Conservation (phyloP, 2,113 vertebrate genomes). For the Gobiocypris rarus region DNA sequence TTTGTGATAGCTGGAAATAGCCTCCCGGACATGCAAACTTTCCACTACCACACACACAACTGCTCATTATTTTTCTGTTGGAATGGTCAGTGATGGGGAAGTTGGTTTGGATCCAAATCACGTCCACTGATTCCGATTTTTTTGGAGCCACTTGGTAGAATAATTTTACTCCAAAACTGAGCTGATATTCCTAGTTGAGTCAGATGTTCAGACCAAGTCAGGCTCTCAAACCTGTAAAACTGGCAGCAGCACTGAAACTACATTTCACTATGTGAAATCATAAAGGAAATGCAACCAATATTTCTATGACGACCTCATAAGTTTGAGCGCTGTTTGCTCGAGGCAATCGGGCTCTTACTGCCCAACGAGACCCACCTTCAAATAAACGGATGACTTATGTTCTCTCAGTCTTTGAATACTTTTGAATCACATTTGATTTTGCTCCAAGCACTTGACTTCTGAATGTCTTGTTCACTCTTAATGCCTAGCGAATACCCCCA, state of each 20-base stretch:
- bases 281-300: constrained; percentile 4
- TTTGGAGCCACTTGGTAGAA: background rate
- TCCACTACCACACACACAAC: background rate
- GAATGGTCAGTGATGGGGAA: constrained; percentile 12
- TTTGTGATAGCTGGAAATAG: constrained; percentile 8
- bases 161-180: background rate
- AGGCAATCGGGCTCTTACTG: background rate
- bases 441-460: background rate
- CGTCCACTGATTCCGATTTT: background rate
- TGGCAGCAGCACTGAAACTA: background rate
- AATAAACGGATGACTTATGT: background rate
- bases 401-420: constrained; percentile 14
- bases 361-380: constrained; percentile 13
- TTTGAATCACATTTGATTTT: background rate
- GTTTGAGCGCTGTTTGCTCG: background rate
- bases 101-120: background rate
- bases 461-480: background rate
- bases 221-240: background rate
- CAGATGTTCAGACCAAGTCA: background rate
- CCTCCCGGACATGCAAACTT: background rate
- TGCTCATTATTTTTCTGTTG: constrained; percentile 24
- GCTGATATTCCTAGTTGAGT: background rate
- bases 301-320: constrained; percentile 16
- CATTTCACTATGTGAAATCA: background rate
- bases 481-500: background rate